Conservation (phyloP, 1,140 invertebrate genomes). For the Drosophila melanica region DNA sequence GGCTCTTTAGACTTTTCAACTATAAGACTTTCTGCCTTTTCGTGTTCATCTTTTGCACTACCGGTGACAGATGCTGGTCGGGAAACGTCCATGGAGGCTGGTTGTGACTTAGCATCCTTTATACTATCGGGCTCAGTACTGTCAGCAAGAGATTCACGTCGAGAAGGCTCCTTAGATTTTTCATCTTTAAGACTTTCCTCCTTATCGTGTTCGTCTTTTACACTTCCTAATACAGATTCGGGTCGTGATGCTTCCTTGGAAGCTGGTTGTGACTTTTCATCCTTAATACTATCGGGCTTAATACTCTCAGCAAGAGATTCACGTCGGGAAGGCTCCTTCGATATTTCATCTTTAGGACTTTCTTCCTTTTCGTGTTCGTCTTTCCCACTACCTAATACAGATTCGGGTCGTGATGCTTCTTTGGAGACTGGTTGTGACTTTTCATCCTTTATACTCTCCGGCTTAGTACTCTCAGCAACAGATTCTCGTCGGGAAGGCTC, state of each 20-base stretch:
- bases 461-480: constrained; percentile 34
- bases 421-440: constrained; percentile 36
- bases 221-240: constrained; percentile 8
- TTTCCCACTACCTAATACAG: constrained; percentile 33
- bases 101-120: no score
- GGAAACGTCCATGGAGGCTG: no score
- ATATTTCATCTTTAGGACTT: no score
- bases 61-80: no score
- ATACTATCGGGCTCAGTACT: no score
- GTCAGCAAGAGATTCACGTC: no score
- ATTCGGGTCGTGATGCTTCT: constrained; percentile 34
- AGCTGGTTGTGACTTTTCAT: constrained; percentile 33
- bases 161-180: no score
- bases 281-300: constrained; percentile 17
- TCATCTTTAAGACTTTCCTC: constrained; percentile 28
- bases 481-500: constrained; percentile 50
- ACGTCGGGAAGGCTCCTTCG: constrained; percentile 21
- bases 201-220: constrained; percentile 11
- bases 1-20: constrained; percentile 29
- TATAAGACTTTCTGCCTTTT: neutral
- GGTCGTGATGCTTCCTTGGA: constrained; percentile 44
- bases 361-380: neutral
- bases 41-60: constrained; percentile 10
- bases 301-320: constrained; percentile 37
- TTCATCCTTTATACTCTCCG: constrained; percentile 33